Evolutionary conservation across 1,140 invertebrate species (phyloP).

Genomic region (Armadillidium nasatum): DNA sequence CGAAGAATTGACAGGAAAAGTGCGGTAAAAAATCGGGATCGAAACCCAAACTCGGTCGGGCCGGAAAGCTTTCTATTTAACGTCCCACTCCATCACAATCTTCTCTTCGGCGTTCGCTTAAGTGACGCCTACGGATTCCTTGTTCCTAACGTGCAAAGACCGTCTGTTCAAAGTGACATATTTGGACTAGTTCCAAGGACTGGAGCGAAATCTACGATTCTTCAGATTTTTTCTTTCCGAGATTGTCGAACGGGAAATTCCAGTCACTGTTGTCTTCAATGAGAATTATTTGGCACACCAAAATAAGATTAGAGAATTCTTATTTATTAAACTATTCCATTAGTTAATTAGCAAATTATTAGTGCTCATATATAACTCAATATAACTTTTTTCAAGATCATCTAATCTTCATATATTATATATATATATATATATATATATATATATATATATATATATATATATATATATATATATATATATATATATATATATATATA

Average conservation of each 20-base stretch:
- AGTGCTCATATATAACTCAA: too few species aligned
- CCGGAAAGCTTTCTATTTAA: background rate
- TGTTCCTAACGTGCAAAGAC: conserved; percentile 72
- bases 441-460: too few species aligned
- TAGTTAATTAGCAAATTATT: too few species aligned
- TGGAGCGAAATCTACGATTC: background rate
- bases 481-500: too few species aligned
- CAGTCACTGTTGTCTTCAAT: background rate
- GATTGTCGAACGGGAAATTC: background rate
- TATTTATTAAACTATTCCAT: too few species aligned
- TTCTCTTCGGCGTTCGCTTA: conserved; percentile 51
- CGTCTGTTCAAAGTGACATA: conserved; percentile 76
- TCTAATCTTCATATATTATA: too few species aligned
- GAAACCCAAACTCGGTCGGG: background rate
- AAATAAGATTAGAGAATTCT: too few species aligned
- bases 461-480: too few species aligned
- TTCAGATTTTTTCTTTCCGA: background rate
- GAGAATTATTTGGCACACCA: background rate
- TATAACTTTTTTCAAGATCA: too few species aligned
- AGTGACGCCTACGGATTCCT: conserved; percentile 80
- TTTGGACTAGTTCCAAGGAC: conserved; percentile 49
- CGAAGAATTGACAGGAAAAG: background rate
- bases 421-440: too few species aligned
- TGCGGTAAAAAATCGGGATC: background rate
- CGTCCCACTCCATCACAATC: background rate